Evolutionary conservation across 2,113 vertebrate genomes (phyloP).

Genomic region (Dicaeum eximium): DNA sequence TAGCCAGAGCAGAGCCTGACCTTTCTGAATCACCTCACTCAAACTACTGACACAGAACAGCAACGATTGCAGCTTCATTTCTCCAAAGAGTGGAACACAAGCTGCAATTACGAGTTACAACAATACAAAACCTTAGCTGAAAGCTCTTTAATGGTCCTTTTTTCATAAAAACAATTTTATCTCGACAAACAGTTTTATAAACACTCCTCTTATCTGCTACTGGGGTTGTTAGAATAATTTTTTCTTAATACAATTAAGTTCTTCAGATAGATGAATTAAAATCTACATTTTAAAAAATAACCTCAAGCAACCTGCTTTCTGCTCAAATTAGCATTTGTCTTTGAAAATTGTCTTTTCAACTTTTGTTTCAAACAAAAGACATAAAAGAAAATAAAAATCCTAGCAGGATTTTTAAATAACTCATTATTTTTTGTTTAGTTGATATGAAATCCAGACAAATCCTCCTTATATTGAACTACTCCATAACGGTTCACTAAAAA

Average conservation of each 20-base stretch:
- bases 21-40: background rate
- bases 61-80: background rate
- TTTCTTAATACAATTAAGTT: background rate
- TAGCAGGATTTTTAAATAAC: background rate
- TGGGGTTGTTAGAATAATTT: background rate
- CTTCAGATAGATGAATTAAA: background rate
- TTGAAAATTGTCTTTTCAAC: background rate
- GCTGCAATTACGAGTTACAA: background rate
- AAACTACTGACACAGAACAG: background rate
- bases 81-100: background rate
- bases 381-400: background rate
- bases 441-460: background rate
- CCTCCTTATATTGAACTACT: background rate
- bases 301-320: background rate
- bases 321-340: background rate
- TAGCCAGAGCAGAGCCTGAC: background rate
- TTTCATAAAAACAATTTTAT: background rate
- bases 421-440: background rate
- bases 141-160: background rate
- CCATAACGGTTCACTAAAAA: background rate
- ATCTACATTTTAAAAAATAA: background rate
- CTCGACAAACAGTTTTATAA: background rate
- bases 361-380: background rate
- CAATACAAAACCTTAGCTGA: background rate
- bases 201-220: background rate